Base-by-base conservation (phyloP, 2,797 vertebrate genomes). In the Podargus strigoides region DNA sequence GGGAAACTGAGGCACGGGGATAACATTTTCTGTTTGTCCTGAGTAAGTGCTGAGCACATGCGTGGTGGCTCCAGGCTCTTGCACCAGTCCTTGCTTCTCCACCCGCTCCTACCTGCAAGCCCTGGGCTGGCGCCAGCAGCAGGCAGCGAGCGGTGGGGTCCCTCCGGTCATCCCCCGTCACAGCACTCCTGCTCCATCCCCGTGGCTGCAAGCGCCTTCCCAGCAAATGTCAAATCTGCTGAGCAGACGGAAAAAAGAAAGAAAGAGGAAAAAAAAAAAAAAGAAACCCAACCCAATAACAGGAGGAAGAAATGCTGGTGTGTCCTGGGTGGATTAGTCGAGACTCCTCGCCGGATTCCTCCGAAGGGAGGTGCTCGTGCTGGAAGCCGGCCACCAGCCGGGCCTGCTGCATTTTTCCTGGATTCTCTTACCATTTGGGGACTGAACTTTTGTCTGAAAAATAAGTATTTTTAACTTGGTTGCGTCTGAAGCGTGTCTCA, bases 331-430 rank as follows among this genome's bases (percentile, higher is more conserved):
- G 92, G 95, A 95, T 97, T 94, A 92, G 94, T 72, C 3, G 69
- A 95, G 95, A 69, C 95, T 96, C 88, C 90, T 95, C 22, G 18
- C 64, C 2, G 86, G 94, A 97, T 97, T 97, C 95, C 94, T 94
- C 70, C 66, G 36, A 91, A 94, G 97, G 97, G 96, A 96, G 95
- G 95, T 96, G 91, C 92, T 95, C 20, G 4, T 0, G 58, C 88
- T 95, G 94, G 93, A 94, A 96, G 64, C 64, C 0, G 0, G 94
- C 94, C 96, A 96, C 92, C 94, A 93, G 95, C 92, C 2, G 34
- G 92, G 94, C 94, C 94, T 90, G 92, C 94, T 0, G 4, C 96
- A 95, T 97, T 96, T 96, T 96, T 95, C 92, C 92, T 87, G 93
- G 93, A 89, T 96, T 90, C 94, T 81, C 89, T 91, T 84, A 37